Evolutionary conservation across 2,888 invertebrate species (phyloP).

Genomic region (Autographa gamma): DNA sequence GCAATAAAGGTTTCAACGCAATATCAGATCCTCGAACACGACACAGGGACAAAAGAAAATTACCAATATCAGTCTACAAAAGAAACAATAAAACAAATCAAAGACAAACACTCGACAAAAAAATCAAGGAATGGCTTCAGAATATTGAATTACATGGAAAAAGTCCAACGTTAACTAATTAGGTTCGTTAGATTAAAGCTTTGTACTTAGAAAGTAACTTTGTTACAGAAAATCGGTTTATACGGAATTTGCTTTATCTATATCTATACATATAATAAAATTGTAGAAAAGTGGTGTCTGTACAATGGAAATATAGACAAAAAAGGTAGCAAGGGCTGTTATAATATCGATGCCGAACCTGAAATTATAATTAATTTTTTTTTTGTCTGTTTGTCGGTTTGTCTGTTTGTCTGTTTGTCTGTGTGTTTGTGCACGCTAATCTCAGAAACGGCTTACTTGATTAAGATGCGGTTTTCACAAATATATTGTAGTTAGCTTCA

Average conservation of each 20-base stretch:
- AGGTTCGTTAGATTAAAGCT: constrained; percentile 16
- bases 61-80: constrained; percentile 20
- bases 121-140: constrained; percentile 34
- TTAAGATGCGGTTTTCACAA: no score
- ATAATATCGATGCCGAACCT: no score
- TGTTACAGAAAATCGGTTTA: constrained; percentile 21
- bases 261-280: no score
- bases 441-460: no score
- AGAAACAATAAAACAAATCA: constrained; percentile 37
- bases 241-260: constrained; percentile 9
- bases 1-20: constrained; percentile 2
- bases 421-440: no score
- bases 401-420: no score
- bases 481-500: no score
- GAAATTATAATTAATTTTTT: no score
- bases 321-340: no score
- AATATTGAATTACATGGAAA: constrained; percentile 38
- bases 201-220: constrained; percentile 30
- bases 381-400: no score
- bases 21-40: constrained; percentile 1
- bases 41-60: constrained; percentile 2
- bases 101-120: constrained; percentile 28
- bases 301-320: no score
- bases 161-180: constrained; percentile 30
- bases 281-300: no score